Percentiles rank a stretch among this genome's conserved stretches.
Evolutionary conservation across 2,113 vertebrate species (phyloP).

Genomic region (Columbina picui): DNA sequence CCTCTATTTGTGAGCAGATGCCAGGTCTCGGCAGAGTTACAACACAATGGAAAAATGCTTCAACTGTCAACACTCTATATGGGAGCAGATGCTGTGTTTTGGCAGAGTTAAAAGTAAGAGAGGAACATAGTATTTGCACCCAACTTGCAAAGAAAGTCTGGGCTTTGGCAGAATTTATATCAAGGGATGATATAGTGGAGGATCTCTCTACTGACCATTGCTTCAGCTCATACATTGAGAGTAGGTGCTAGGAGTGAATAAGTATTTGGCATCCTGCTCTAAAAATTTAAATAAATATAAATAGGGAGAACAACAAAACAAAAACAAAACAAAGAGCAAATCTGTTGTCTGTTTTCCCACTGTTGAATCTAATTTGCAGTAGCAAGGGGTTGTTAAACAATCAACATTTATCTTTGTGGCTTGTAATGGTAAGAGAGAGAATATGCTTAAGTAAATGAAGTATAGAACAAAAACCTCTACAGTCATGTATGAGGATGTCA

Average conservation of each 20-base stretch:
- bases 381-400: not conserved
- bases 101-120: constrained; percentile 32
- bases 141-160: not conserved
- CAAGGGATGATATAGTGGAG: not conserved
- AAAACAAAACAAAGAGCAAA: not conserved
- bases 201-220: not conserved
- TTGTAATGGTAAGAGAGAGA: not conserved
- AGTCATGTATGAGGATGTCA: not conserved
- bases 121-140: not conserved
- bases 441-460: not conserved
- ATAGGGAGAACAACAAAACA: not conserved
- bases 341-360: not conserved
- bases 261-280: not conserved
- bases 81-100: constrained; percentile 61
- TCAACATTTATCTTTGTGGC: not conserved
- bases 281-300: not conserved
- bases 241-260: not conserved
- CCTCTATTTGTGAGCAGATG: constrained; percentile 65
- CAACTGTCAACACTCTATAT: constrained; percentile 61
- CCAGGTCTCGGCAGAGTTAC: constrained; percentile 58
- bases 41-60: constrained; percentile 61
- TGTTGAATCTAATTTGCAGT: not conserved
- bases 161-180: not conserved
- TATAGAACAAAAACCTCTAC: not conserved
- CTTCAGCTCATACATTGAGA: not conserved